Evolutionary conservation across 1,140 invertebrate species (phyloP), one percentile per base, ranked within the genome.

Genomic region (Neodiprion lecontei): DNA sequence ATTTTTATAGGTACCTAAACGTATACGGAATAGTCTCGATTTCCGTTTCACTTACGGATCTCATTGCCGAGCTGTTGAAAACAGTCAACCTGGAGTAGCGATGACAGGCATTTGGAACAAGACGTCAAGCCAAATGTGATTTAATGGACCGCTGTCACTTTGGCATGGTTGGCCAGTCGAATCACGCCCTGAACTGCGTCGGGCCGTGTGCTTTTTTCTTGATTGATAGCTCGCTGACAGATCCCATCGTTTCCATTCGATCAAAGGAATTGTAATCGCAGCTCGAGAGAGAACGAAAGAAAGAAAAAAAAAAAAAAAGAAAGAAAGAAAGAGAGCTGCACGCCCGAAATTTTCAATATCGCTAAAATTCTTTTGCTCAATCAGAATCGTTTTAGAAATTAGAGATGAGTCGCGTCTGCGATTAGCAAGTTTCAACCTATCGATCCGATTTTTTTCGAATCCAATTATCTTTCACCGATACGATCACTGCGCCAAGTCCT

Each of bases 261-360:
- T 40, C 28, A 40, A 40, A 40, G 28, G 28, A 40, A 40, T 40
- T 40, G 28, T 40, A 40, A 40, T 40, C 28, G 28, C 28, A 1
- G 28, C 28, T 40, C n/a, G 72, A 68, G 23, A 74, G 21, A 71
- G 67, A 48, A 65, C 68, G 17, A 48, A 48, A 10, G 40, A 14
- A 66, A 70, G 69, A 74, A 49, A 69, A 23, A 47, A 50, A 21
- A 74, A 69, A 23, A 47, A 50, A 21, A 14, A 69, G 49, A 65
- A 14, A 67, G 67, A 47, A 17, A 73, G 61, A 75, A 75, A 65
- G 70, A 75, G 74, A 71, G 74, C 72, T 75, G 74, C 48, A 28
- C 74, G 50, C 28, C 1, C 28, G 1, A 40, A 40, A 40, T 40
- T 40, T 5, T 3, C 28, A 40, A 5, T 40, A 40, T 40, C 28